Conservation (phyloP, 2,888 invertebrate species). For the Caradrina clavipalpis region DNA sequence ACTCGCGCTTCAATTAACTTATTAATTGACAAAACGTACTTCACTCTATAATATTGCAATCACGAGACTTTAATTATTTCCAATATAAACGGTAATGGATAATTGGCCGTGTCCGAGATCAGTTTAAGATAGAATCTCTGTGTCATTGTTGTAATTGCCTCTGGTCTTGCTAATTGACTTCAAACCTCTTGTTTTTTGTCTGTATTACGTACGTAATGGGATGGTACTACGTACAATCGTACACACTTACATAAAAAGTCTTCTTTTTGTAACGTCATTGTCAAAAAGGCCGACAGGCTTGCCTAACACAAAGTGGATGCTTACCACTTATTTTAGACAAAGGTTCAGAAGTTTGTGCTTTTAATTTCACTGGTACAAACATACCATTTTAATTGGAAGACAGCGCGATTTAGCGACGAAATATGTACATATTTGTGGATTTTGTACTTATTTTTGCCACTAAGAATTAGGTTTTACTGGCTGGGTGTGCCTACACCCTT, state of each 20-base stretch:
- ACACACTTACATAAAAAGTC: neutral
- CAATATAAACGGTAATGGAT: conserved; percentile 28
- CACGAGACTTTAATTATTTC: conserved; percentile 49
- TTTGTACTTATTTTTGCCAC: too few relatives aligned
- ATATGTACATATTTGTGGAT: neutral
- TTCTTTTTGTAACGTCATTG: conserved; percentile 1
- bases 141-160: conserved; percentile 48
- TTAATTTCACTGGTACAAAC: neutral
- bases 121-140: conserved; percentile 28
- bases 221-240: neutral
- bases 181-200: conserved; percentile 38
- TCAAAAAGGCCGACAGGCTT: neutral
- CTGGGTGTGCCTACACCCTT: too few relatives aligned
- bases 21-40: conserved; percentile 37
- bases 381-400: neutral
- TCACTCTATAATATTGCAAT: conserved; percentile 7
- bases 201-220: neutral
- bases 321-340: conserved; percentile 1
- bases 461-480: too few relatives aligned
- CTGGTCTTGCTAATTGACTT: conserved; percentile 46
- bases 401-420: neutral
- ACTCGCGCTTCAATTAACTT: conserved; percentile 30
- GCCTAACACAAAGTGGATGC: neutral
- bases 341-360: neutral
- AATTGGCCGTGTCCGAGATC: conserved; percentile 11